Evolutionary conservation across 1,140 invertebrate genomes (phyloP).

Genomic region (Drosophila saltans): DNA sequence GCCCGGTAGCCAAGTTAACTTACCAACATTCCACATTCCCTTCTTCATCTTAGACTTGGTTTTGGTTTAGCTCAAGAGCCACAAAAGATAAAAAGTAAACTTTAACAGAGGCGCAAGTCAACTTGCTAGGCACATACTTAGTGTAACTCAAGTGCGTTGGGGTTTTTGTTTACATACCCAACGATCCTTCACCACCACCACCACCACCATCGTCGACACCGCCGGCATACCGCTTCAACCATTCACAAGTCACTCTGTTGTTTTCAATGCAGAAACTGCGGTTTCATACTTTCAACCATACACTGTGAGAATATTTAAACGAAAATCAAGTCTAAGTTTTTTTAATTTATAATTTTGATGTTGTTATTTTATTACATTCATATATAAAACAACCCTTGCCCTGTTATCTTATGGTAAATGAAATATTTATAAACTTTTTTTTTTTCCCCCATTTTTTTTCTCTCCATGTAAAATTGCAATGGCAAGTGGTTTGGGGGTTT

Average conservation of each 20-base stretch:
- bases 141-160: conserved; percentile 57
- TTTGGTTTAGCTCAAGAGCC: conserved; percentile 45
- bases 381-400: no score
- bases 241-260: conserved; percentile 28
- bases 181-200: neutral
- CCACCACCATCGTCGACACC: neutral
- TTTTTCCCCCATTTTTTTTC: neutral
- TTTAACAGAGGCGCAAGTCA: conserved; percentile 44
- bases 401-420: no score
- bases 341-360: no score
- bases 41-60: neutral
- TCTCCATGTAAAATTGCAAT: neutral
- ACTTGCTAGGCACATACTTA: conserved; percentile 9
- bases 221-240: conserved; percentile 17
- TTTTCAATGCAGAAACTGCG: conserved; percentile 38
- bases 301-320: conserved; percentile 20
- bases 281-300: conserved; percentile 14
- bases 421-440: no score
- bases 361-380: no score
- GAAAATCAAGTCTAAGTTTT: no score
- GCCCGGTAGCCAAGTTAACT: neutral
- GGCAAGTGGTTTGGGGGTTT: neutral
- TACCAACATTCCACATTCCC: neutral
- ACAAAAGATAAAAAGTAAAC: conserved; percentile 73
- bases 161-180: conserved; percentile 64